Conservation (phyloP, 1,140 invertebrate genomes). For the Drosophila novamexicana region DNA sequence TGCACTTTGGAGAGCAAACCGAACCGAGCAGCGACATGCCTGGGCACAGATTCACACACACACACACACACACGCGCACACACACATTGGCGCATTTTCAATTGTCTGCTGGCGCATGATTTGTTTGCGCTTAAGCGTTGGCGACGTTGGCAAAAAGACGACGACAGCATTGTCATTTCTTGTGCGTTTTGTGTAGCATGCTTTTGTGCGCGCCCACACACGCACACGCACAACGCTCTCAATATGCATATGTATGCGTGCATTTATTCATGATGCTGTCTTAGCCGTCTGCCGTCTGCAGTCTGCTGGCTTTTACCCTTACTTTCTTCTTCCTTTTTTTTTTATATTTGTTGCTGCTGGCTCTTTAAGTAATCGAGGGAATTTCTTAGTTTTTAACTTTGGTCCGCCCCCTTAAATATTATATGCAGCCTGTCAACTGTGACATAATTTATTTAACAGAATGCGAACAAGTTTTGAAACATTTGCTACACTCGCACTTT, state of each 20-base stretch:
- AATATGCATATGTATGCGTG: slow-evolving; percentile 4
- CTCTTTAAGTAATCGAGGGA: slow-evolving; percentile 41
- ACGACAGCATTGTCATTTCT: slow-evolving; percentile 20
- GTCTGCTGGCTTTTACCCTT: slow-evolving; percentile 24
- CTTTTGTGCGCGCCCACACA: slow-evolving; percentile 39
- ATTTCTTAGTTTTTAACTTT: slow-evolving; percentile 38
- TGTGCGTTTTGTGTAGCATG: slow-evolving; percentile 44
- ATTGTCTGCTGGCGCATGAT: slow-evolving; percentile 75
- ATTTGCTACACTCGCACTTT: slow-evolving; percentile 5
- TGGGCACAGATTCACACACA: slow-evolving; percentile 27
- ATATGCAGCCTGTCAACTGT: slow-evolving; percentile 15
- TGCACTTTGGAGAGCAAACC: slow-evolving; percentile 64
- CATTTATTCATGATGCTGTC: slow-evolving; percentile 62
- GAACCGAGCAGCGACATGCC: slow-evolving; percentile 18
- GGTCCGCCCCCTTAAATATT: slow-evolving; percentile 8
- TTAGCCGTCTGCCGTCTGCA: background rate
- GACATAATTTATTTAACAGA: slow-evolving; percentile 27
- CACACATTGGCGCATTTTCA: slow-evolving; percentile 52
- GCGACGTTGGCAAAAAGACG: slow-evolving; percentile 49
- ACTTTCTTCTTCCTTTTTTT: too few species aligned
- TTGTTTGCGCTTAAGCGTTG: slow-evolving; percentile 74
- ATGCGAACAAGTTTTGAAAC: background rate
- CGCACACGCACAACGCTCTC: background rate
- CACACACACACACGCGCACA: slow-evolving; percentile 16
- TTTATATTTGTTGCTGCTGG: slow-evolving; percentile 21